These are phyloP conservation scores for Thymelicus acteon DNA, from an alignment of 2,888 invertebrate genomes.

Conservation along the genomic window DNA sequence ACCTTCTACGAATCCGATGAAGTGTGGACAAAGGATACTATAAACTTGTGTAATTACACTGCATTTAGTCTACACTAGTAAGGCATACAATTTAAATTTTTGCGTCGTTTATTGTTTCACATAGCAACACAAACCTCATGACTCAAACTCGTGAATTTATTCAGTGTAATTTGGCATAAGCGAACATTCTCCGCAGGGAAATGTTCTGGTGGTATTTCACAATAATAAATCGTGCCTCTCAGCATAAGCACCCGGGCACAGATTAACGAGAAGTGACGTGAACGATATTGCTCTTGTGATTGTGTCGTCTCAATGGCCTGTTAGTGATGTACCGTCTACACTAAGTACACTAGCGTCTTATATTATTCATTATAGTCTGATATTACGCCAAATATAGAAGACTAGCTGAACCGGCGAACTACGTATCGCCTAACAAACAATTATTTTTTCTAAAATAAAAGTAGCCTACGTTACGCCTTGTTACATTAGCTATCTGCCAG, in stretches of 20 bases:
- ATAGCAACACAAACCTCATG: slow-evolving; percentile 20
- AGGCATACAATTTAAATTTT: too few species aligned
- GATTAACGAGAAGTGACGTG: slow-evolving; percentile 26
- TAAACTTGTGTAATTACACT: too few species aligned
- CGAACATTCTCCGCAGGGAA: slow-evolving; percentile 36
- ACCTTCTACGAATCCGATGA: too few species aligned
- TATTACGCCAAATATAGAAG: too few species aligned
- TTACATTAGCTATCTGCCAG: too few species aligned
- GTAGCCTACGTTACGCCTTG: too few species aligned
- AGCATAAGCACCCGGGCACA: slow-evolving; percentile 10
- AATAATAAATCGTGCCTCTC: slow-evolving; percentile 32
- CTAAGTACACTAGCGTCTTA: not conserved
- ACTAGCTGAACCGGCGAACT: too few species aligned
- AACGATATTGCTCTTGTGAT: slow-evolving; percentile 26
- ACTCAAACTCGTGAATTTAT: slow-evolving; percentile 5
- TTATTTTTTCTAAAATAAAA: too few species aligned
- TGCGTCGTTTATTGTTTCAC: slow-evolving; percentile 1
- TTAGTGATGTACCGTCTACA: not conserved
- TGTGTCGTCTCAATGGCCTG: slow-evolving; percentile 8
- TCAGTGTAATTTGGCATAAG: slow-evolving; percentile 29
- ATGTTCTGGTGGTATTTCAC: slow-evolving; percentile 25
- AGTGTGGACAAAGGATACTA: too few species aligned
- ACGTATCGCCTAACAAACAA: too few species aligned
- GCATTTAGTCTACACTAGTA: too few species aligned
- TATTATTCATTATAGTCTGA: not conserved